A percentile compares a stretch with the other conserved stretches of the same genome.
Evolutionary conservation across 1,140 invertebrate genomes (phyloP).

Genomic region (Eciton burchellii): DNA sequence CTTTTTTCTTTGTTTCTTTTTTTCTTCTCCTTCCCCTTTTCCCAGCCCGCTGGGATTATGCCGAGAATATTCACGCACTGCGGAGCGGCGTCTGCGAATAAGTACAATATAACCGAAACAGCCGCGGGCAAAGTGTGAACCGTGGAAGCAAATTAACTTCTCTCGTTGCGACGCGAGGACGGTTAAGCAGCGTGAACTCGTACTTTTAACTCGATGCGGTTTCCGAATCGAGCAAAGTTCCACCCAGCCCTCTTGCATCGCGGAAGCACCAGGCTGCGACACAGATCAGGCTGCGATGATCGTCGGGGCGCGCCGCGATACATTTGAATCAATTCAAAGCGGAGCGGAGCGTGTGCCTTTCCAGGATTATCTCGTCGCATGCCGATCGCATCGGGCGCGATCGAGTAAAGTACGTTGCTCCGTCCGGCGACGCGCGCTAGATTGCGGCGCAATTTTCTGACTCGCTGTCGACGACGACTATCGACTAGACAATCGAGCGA

Average conservation of each 20-base stretch:
- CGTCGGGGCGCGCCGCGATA: too few relatives aligned
- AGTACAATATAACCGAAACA: constrained; percentile 60
- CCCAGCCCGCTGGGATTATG: background rate
- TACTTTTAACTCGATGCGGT: constrained; percentile 44
- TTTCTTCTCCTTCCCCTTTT: constrained; percentile 13
- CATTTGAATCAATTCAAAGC: background rate
- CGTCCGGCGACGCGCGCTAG: constrained; percentile 53
- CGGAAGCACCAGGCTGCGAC: too few relatives aligned
- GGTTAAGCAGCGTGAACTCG: constrained; percentile 24
- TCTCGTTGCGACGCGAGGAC: constrained; percentile 29
- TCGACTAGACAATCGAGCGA: constrained; percentile 61
- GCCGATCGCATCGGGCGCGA: constrained; percentile 18
- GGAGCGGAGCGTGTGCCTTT: too few relatives aligned
- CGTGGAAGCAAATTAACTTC: constrained; percentile 53
- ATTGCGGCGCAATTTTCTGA: constrained; percentile 68
- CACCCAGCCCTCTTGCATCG: background rate
- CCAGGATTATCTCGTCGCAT: background rate
- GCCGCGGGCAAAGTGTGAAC: constrained; percentile 66
- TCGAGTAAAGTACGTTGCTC: constrained; percentile 60
- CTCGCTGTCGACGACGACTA: constrained; percentile 56
- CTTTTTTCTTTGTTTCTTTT: too few relatives aligned
- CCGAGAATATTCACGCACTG: background rate
- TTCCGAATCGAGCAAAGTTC: constrained; percentile 28
- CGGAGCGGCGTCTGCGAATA: background rate
- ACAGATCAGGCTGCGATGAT: background rate